Percentiles rank a stretch among this genome's conserved stretches.
These are phyloP conservation scores for Pelobates cultripes DNA, from an alignment of 2,797 vertebrate genomes.

Conservation along the genomic window DNA sequence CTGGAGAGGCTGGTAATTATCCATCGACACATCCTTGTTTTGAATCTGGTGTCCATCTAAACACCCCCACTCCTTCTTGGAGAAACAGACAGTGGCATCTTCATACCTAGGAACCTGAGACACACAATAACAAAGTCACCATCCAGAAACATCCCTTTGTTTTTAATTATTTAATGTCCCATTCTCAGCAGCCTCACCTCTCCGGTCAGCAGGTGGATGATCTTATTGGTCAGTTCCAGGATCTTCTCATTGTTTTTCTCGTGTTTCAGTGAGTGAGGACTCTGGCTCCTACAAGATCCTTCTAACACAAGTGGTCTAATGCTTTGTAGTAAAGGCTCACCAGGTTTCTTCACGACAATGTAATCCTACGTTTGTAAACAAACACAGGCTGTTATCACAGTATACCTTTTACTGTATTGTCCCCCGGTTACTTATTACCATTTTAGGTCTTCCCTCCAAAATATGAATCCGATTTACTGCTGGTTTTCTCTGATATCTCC, in stretches of 20 bases:
- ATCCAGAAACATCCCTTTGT: background rate
- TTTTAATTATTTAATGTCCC: background rate
- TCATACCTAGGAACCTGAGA: constrained; percentile 5
- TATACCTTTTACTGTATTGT: too few species aligned
- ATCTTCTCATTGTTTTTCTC: background rate
- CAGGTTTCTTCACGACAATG: background rate
- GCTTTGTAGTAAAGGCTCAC: background rate
- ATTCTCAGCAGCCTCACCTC: constrained; percentile 22
- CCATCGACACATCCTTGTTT: background rate
- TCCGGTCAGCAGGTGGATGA: background rate
- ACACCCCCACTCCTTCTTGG: background rate
- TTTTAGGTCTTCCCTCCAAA: background rate
- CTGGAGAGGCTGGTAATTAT: background rate
- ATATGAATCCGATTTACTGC: too few species aligned
- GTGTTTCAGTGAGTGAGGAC: background rate
- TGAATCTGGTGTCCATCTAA: background rate
- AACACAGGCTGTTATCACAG: too few species aligned
- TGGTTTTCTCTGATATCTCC: too few species aligned
- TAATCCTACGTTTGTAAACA: background rate
- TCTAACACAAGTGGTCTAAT: background rate
- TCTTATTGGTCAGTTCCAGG: background rate
- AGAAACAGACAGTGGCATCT: background rate
- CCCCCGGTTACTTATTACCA: background rate
- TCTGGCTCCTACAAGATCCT: background rate
- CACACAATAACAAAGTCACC: background rate